Evolutionary conservation across 1,140 invertebrate species (phyloP), one percentile per base, ranked within the genome.

Genomic region (Philaenus spumarius): DNA sequence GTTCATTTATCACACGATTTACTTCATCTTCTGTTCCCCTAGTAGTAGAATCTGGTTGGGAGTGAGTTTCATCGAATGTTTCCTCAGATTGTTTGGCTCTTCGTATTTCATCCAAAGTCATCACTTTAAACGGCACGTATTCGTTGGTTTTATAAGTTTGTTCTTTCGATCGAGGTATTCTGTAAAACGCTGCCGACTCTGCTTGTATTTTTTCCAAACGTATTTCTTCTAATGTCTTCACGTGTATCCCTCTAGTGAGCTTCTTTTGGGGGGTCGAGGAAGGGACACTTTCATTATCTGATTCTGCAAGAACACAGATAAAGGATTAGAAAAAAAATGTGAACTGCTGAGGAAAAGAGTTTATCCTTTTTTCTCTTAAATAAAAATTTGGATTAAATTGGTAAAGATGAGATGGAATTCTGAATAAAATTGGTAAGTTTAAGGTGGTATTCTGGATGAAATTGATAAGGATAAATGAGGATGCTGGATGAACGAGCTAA

Each of bases 251-350:
- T n/a, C 54, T 52, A 48, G 61, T 63, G 48, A 67, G 67, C 52
- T 63, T 67, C 70, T 82, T 84, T 20, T 72, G 75, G 23, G 81
- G 81, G 22, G 81, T 81, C 15, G 71, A 70, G n/a, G 77, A 75
- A 12, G 81, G 77, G 59, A 75, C 75, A 64, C 81, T 82, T 75
- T 85, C 82, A 71, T 77, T 82, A 75, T 84, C 82, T 61, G 83
- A 84, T 69, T 85, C 83, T 85, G 82, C 75, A 83, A 84, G 76
- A 81, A 83, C 75, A 82, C 76, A 82, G 72, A 70, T 23, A 52
- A 74, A 64, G 67, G 66, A 40, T 30, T 7, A 62, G 55, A 42
- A 50, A 48, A 50, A 61, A 59, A 24, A 37, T 30, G 48, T 46
- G 23, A 37, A 42, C 26, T n/a, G n/a, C 22, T 12, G 30, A 15